Evolutionary conservation across 53 echinoderm and acorn worm species (phyloP).

Genomic region (Zoroaster sp.): DNA sequence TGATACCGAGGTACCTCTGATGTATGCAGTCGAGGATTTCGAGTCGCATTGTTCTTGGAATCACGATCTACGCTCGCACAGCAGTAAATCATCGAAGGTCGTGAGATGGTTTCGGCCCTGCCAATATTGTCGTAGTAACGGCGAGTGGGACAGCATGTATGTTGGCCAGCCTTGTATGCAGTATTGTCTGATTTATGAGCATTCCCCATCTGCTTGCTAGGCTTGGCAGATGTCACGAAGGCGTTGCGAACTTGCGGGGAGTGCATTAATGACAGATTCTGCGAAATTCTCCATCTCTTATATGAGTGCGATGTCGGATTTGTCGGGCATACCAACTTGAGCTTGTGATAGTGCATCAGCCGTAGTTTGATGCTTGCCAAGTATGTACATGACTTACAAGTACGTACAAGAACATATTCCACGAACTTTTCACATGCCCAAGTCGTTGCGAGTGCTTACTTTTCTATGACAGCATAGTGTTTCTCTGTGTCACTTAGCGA

Average conservation of each 20-base stretch:
- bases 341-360: slow-evolving; percentile 36
- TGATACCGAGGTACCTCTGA: slow-evolving; percentile 54
- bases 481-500: background rate
- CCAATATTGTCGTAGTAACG: slow-evolving; percentile 52
- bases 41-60: background rate
- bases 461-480: slow-evolving; percentile 36
- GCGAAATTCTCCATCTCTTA: slow-evolving; percentile 49
- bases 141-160: slow-evolving; percentile 54
- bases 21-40: slow-evolving; percentile 41
- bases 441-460: slow-evolving; percentile 51
- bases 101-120: slow-evolving; percentile 41
- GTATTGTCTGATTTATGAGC: slow-evolving; percentile 49
- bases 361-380: slow-evolving; percentile 33
- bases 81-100: background rate
- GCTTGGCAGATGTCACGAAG: slow-evolving; percentile 44
- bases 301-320: slow-evolving; percentile 21
- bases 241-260: slow-evolving; percentile 42
- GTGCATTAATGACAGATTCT: background rate
- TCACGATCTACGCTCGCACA: slow-evolving; percentile 39
- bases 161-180: slow-evolving; percentile 56
- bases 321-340: slow-evolving; percentile 18
- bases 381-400: slow-evolving; percentile 37
- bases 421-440: slow-evolving; percentile 53
- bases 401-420: slow-evolving; percentile 5
- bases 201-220: slow-evolving; percentile 50